Base-by-base conservation (phyloP, 2,888 invertebrate species). In the Gymnoscelis rufifasciata region DNA sequence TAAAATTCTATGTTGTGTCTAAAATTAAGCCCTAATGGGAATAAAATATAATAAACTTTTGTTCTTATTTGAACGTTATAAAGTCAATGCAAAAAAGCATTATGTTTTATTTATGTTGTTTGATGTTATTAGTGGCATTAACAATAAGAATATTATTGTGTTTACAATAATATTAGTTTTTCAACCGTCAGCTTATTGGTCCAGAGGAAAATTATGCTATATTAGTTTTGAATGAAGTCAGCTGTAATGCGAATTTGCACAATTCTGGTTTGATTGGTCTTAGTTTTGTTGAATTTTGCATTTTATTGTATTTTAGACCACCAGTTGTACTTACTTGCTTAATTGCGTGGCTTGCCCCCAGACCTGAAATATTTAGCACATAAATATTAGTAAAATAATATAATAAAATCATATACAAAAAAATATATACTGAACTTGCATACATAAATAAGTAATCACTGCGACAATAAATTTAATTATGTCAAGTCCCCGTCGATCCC, bases 251-350 rank as follows among this genome's bases (percentile, higher is more conserved):
- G 37, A 41, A 38, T 61, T 63, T 57, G 60, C 60, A 49, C 57
- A 59, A 40, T 54, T 40, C 50, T 45, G 53, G 50, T 65, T 60
- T 60, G n/a, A n/a, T 47, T 38, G 51, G 54, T 56, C 62, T 58
- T 52, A 28, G 10, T 49, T 53, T 62, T 61, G 48, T 36, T 51
- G 45, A 47, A 38, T 54, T 53, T 46, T 39, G 43, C 47, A 23
- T 55, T 60, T 61, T 49, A 30, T 45, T 33, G 19, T 19, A 19
- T 50, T 46, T 53, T 36, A 54, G 54, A 47, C 52, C 59, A 60
- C 63, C 66, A 65, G 55, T 54, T 49, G 53, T 40, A 72, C 72
- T 72, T 69, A 71, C 71, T 66, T 46, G 35, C 45, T 56, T 62
- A 60, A 53, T 60, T 56, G 56, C 62, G 66, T 40, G 66, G 66